Percentiles rank a stretch among this genome's conserved stretches.
These are phyloP conservation scores for Dryococelus australis DNA, from an alignment of 2,888 invertebrate species.

Conservation along the genomic window DNA sequence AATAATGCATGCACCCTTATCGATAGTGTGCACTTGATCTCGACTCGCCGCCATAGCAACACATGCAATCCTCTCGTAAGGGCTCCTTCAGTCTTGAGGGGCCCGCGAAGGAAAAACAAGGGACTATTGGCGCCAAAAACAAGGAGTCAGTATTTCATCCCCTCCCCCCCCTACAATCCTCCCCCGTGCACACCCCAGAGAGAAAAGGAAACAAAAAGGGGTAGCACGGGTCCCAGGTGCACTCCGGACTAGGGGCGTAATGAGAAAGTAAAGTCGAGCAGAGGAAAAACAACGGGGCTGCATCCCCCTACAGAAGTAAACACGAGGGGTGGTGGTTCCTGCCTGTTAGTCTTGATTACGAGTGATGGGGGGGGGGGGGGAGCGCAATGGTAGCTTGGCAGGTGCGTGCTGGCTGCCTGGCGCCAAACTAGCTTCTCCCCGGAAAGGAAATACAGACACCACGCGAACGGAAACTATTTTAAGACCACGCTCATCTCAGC, in stretches of 20 bases:
- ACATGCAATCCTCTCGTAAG: not conserved
- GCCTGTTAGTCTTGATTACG: slow-evolving; percentile 5
- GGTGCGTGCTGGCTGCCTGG: not conserved
- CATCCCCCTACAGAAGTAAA: not conserved
- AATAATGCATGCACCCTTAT: too few species aligned
- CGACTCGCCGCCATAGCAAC: not conserved
- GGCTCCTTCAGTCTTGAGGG: not conserved
- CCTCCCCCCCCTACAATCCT: too few species aligned
- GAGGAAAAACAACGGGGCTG: not conserved
- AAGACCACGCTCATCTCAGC: too few species aligned
- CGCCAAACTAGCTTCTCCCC: too few species aligned
- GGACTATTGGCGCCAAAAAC: not conserved
- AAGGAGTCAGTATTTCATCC: not conserved
- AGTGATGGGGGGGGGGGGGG: not conserved
- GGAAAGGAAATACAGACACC: too few species aligned
- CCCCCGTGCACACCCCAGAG: too few species aligned
- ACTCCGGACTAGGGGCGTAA: not conserved
- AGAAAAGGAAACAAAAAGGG: too few species aligned
- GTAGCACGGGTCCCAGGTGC: not conserved
- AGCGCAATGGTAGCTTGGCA: not conserved
- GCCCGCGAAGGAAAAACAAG: not conserved
- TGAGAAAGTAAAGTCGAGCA: slow-evolving; percentile 1
- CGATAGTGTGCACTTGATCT: too few species aligned
- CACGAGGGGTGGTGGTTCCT: not conserved
- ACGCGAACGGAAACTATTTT: too few species aligned